Percentiles rank a stretch among this genome's conserved stretches.
phyloP scores from a whole-genome alignment of 2,113 vertebrate species.

The Alethe diademata region DNA sequence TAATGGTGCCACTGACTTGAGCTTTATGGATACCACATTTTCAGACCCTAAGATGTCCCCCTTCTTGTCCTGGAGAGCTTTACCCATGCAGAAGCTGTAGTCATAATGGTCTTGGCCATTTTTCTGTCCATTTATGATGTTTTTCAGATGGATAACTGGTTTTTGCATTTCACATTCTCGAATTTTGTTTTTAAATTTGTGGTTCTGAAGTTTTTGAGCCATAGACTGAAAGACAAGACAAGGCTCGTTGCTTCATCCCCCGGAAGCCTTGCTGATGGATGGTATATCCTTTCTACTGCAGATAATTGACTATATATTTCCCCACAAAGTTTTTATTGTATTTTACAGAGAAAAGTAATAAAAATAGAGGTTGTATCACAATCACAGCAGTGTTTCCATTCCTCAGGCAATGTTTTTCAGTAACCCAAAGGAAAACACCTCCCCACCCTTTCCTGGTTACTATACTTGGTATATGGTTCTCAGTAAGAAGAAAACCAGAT shows the following conservation, averaged over 20 bases:
- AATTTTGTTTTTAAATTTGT: not conserved
- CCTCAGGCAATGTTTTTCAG: slow-evolving; percentile 40
- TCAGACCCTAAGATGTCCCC: not conserved
- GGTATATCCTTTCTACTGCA: not conserved
- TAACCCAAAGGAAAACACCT: slow-evolving; percentile 31
- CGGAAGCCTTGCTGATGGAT: not conserved
- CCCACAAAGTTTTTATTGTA: slow-evolving; percentile 43
- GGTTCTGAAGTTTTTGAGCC: not conserved
- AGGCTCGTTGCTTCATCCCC: not conserved
- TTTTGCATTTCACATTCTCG: not conserved
- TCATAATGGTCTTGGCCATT: not conserved
- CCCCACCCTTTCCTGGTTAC: slow-evolving; percentile 45
- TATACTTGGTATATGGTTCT: not conserved
- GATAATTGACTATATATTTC: slow-evolving; percentile 35
- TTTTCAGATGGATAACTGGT: not conserved
- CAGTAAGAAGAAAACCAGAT: slow-evolving; percentile 54
- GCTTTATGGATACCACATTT: not conserved
- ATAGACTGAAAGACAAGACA: not conserved
- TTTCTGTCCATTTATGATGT: not conserved
- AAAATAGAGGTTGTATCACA: slow-evolving; percentile 23
- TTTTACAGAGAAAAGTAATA: slow-evolving; percentile 46
- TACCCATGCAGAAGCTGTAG: not conserved
- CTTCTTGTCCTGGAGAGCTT: not conserved
- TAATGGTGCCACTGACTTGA: not conserved
- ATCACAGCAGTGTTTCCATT: slow-evolving; percentile 55